Evolutionary conservation across 2,113 vertebrate genomes (phyloP).

Genomic region (Himantopus leucocephalus): DNA sequence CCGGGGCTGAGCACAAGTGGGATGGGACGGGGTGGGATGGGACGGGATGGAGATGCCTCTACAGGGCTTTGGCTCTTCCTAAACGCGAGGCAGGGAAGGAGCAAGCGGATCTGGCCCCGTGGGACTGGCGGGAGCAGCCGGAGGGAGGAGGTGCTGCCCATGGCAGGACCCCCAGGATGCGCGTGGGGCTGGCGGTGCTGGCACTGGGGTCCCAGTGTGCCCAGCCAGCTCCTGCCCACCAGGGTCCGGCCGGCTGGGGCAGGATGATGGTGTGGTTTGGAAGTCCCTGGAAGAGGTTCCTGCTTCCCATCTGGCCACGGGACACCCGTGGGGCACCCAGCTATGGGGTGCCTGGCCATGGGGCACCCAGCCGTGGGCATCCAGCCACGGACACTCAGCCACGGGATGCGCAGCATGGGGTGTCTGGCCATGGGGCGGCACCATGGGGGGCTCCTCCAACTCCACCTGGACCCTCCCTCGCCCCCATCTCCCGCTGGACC

Average conservation of each 20-base stretch:
- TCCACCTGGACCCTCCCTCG: rapidly evolving
- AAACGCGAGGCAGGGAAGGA: background rate
- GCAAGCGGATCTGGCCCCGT: rapidly evolving
- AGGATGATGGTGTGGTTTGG: background rate
- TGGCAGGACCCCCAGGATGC: rapidly evolving
- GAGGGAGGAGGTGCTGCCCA: background rate
- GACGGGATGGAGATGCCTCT: background rate
- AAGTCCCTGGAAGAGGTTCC: background rate
- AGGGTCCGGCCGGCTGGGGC: background rate
- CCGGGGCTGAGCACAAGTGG: background rate
- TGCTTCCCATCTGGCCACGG: background rate
- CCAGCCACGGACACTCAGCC: too few relatives aligned
- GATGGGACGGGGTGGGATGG: background rate
- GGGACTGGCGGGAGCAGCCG: background rate
- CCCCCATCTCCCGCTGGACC: background rate
- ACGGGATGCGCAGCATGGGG: rapidly evolving
- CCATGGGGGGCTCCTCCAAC: background rate
- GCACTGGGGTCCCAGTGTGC: rapidly evolving
- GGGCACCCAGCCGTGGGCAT: background rate
- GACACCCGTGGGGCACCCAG: background rate
- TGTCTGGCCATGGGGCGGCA: background rate
- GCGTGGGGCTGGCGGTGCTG: rapidly evolving
- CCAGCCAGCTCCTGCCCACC: background rate
- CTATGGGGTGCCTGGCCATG: too few relatives aligned
- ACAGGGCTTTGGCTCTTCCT: background rate